phyloP scores from a whole-genome alignment of 2,797 vertebrate genomes.

The Catharus ustulatus region DNA sequence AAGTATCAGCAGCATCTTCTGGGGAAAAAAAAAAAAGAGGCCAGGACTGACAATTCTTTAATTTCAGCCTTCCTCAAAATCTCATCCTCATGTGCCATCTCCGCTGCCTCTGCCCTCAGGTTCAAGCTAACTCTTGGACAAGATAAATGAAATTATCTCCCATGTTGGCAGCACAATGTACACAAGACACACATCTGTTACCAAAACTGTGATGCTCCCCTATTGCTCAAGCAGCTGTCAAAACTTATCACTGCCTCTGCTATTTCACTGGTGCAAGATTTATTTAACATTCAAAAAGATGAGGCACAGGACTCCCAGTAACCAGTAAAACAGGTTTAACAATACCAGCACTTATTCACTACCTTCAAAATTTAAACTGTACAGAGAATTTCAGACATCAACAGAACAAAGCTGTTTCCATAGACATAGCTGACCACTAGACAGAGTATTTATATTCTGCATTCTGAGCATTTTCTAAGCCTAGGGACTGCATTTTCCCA shows the following conservation, averaged over 20 bases:
- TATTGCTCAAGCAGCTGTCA: neutral
- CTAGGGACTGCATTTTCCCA: neutral
- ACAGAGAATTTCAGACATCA: neutral
- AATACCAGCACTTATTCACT: neutral
- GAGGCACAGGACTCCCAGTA: neutral
- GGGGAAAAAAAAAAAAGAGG: neutral
- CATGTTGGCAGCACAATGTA: neutral
- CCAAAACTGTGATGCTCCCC: neutral
- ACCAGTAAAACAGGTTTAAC: neutral
- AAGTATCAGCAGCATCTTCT: neutral
- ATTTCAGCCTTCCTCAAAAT: neutral
- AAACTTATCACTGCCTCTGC: neutral
- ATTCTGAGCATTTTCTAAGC: neutral
- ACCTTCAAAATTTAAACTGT: neutral
- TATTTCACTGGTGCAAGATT: neutral
- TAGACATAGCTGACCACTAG: neutral
- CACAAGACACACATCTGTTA: neutral
- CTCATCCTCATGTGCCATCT: rapidly evolving
- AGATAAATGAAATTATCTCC: neutral
- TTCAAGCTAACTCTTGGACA: neutral
- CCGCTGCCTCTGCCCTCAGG: neutral
- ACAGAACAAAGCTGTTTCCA: neutral
- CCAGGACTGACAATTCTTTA: neutral
- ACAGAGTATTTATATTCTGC: neutral
- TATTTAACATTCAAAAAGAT: neutral